Conservation (phyloP, 2,113 vertebrate species). For the Paralichthys olivaceus region DNA sequence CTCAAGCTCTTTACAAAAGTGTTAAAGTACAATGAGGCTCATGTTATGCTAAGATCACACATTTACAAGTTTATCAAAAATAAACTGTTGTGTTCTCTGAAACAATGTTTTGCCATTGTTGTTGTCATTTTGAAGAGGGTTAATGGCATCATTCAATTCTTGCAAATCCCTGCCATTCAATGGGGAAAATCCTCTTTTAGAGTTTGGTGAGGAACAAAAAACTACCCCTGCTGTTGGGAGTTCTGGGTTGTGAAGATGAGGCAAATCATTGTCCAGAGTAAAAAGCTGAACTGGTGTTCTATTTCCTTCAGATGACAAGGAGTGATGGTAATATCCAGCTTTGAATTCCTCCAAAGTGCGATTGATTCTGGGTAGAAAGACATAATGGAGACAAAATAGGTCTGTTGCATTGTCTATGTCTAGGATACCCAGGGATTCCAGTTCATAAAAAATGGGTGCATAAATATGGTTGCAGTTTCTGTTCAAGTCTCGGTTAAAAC, state of each 20-base stretch:
- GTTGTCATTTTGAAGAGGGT: neutral
- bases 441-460: constrained; percentile 1
- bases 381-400: constrained; percentile 2
- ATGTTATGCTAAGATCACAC: neutral
- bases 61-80: neutral
- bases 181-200: neutral
- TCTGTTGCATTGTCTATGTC: neutral
- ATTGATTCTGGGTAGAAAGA: neutral
- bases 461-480: neutral
- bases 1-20: neutral
- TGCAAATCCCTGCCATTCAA: neutral
- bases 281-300: constrained; percentile 2
- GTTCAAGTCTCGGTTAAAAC: neutral
- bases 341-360: neutral
- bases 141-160: neutral
- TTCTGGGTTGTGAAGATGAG: neutral
- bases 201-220: neutral
- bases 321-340: neutral
- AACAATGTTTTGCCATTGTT: neutral
- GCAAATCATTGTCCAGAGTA: neutral
- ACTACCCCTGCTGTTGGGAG: neutral
- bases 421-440: neutral
- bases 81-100: neutral
- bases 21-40: too few species aligned
- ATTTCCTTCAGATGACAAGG: neutral